phyloP scores from a whole-genome alignment of 2,797 vertebrate species.

The Argya squamiceps region DNA sequence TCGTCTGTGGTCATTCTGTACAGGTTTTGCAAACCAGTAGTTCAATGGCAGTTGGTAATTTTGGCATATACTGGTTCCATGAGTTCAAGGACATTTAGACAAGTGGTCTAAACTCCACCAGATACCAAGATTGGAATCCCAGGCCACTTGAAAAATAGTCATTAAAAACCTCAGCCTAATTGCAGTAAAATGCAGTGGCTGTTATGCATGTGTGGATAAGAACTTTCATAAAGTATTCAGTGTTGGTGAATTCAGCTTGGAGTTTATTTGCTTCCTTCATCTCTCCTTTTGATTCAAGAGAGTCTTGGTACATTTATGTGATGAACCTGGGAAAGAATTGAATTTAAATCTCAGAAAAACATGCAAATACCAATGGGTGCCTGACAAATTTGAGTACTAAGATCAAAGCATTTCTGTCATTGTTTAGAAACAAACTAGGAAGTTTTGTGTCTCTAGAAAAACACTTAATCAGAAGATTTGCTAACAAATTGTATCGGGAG shows the following conservation, averaged over 20 bases:
- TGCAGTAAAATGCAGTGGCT: not conserved
- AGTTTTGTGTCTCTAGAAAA: not conserved
- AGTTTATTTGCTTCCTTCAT: not conserved
- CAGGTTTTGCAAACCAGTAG: not conserved
- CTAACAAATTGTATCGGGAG: not conserved
- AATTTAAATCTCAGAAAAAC: not conserved
- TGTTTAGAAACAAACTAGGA: not conserved
- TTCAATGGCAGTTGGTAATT: not conserved
- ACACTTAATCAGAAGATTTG: not conserved
- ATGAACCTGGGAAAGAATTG: not conserved
- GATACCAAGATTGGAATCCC: not conserved
- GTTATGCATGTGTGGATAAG: not conserved
- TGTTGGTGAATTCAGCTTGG: not conserved
- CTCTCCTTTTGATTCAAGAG: no score
- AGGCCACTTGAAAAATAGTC: not conserved
- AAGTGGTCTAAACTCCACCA: not conserved
- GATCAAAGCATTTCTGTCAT: not conserved
- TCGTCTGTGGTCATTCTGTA: not conserved
- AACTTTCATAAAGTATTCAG: not conserved
- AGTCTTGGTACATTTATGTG: not conserved
- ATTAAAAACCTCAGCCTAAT: constrained; percentile 5
- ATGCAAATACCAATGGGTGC: not conserved
- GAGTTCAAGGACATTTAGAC: not conserved
- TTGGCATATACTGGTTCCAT: not conserved
- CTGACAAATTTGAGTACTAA: not conserved